Evolutionary conservation across 2,113 vertebrate genomes (phyloP), one percentile per base, ranked within the genome.

Genomic region (Phaetusa simplex): DNA sequence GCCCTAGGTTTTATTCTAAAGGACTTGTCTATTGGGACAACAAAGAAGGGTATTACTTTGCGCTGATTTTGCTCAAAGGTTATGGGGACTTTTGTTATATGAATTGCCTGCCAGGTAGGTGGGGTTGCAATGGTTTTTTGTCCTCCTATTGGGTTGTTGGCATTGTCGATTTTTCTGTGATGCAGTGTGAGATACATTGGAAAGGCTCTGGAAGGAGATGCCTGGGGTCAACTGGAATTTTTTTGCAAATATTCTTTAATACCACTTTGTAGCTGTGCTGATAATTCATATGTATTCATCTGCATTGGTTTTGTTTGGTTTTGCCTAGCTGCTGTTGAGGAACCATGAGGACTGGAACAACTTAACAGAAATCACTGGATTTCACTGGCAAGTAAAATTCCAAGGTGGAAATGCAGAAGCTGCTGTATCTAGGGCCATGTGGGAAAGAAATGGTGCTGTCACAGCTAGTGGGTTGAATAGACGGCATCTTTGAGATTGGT

Each of bases 111-210:
- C 8, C 19, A 45, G 17, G 11, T 19, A 56, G 12, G 6, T 69
- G 50, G 23, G 7, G 5, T 40, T 14, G 3, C 17, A 38, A 12
- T 23, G 17, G 0, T 1, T 73, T 82, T 73, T 9, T 0, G 0
- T 11, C 11, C 9, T 81, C 30, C 11, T 66, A 0, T 49, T 72
- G 5, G 3, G 2, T 55, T 27, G 3, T 56, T 69, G 29, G 5
- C 13, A 23, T 38, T 50, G 27, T 73, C 34, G 18, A 72, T 36
- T 89, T 91, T 79, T 58, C 52, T 89, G 36, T 81, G 49, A 30
- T 53, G 14, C 9, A 29, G 5, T 8, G 9, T 66, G 45, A 23
- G 22, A 49, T 52, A 34, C 69, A 42, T 4, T 47, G 8, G 29
- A 65, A 88, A 86, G 20, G 11, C 11, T 81, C 13, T 65, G 11